Evolutionary conservation across 2,888 invertebrate species (phyloP).

Genomic region (Hypomecis atomaria): DNA sequence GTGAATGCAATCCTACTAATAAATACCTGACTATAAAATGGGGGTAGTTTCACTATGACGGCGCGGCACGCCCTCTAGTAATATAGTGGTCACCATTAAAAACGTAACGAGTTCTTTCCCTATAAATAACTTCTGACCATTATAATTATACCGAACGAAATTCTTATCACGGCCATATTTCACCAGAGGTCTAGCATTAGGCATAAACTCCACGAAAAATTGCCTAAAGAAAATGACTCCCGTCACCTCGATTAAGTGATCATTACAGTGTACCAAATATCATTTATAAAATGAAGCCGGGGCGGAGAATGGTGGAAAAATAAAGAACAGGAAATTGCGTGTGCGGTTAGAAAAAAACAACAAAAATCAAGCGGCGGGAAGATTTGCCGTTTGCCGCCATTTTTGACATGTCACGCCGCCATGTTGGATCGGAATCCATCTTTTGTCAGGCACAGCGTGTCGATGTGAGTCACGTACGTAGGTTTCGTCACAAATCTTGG

Average conservation of each 20-base stretch:
- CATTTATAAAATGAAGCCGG: constrained; percentile 63
- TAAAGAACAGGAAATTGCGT: constrained; percentile 74
- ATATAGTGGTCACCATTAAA: constrained; percentile 81
- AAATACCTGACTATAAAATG: constrained; percentile 60
- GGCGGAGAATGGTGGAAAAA: constrained; percentile 48
- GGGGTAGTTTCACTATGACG: constrained; percentile 60
- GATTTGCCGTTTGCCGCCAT: constrained; percentile 53
- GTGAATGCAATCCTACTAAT: constrained; percentile 49
- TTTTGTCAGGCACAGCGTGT: constrained; percentile 64
- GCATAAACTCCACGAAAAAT: constrained; percentile 58
- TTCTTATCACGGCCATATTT: constrained; percentile 80
- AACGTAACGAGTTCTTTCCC: constrained; percentile 73
- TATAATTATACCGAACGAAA: constrained; percentile 79
- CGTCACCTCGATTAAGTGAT: constrained; percentile 77
- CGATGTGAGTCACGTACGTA: constrained; percentile 73
- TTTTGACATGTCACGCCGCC: constrained; percentile 69
- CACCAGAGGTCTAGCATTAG: constrained; percentile 73
- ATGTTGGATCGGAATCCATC: constrained; percentile 69
- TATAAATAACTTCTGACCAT: constrained; percentile 75
- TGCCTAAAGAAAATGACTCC: constrained; percentile 60
- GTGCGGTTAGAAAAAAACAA: constrained; percentile 65
- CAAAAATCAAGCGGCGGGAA: constrained; percentile 56
- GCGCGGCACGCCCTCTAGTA: constrained; percentile 68
- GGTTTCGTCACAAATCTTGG: constrained; percentile 67
- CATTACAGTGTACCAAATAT: constrained; percentile 57